Evolutionary conservation across 2,113 vertebrate genomes (phyloP).

Genomic region (Marmota flaviventris): DNA sequence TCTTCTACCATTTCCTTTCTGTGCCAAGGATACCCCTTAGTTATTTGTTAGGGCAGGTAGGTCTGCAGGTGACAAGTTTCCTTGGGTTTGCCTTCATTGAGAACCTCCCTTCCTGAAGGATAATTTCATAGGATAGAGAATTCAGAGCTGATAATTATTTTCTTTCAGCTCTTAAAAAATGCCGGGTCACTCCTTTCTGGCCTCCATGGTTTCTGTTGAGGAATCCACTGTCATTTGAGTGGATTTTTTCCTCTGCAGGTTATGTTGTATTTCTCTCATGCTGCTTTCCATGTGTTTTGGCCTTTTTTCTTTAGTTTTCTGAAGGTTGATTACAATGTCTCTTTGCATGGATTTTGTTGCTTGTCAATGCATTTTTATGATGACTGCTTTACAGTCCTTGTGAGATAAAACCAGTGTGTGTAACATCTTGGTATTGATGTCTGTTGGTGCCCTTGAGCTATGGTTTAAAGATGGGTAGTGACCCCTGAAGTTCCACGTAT

Average conservation of each 20-base stretch:
- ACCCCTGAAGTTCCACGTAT: not conserved
- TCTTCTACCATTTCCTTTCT: not conserved
- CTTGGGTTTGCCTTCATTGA: not conserved
- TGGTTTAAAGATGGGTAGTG: not conserved
- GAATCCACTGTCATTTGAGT: not conserved
- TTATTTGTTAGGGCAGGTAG: not conserved
- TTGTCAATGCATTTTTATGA: not conserved
- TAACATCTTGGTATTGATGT: not conserved
- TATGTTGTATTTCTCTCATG: not conserved
- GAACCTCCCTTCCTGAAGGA: slow-evolving; percentile 17
- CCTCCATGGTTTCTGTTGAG: not conserved
- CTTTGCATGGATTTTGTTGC: not conserved
- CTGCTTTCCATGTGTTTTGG: not conserved
- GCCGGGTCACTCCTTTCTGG: not conserved
- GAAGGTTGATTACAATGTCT: not conserved
- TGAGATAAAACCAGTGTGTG: not conserved
- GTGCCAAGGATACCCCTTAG: not conserved
- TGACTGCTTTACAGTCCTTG: not conserved
- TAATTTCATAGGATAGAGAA: no score
- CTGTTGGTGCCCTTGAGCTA: not conserved
- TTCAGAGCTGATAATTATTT: no score
- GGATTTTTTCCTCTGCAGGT: not conserved
- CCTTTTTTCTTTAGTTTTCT: slow-evolving; percentile 32
- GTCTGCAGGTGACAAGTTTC: not conserved
- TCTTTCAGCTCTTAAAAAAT: no score